Conservation (phyloP, 2,888 invertebrate genomes). For the Cheilosia grossa region DNA sequence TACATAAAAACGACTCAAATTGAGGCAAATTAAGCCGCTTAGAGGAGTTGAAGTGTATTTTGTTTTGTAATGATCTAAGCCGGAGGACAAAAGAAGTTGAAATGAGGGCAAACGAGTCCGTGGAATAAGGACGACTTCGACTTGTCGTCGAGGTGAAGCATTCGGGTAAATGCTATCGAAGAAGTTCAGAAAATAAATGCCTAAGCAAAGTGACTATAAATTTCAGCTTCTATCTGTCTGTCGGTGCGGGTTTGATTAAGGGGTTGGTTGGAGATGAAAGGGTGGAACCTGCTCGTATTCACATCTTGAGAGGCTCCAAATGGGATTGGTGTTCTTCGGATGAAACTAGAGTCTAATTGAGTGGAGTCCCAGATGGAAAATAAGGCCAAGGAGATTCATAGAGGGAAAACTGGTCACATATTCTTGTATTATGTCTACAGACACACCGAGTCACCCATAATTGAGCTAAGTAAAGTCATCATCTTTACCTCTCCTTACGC, state of each 20-base stretch:
- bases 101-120: conserved; percentile 46
- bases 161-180: conserved; percentile 19
- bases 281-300: too few species aligned
- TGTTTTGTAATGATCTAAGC: conserved; percentile 48
- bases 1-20: conserved; percentile 32
- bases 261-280: neutral
- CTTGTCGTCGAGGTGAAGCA: conserved; percentile 1
- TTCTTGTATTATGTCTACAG: too few species aligned
- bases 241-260: neutral
- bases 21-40: conserved; percentile 53
- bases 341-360: too few species aligned
- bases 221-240: neutral
- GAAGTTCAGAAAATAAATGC: neutral
- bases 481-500: too few species aligned
- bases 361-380: too few species aligned
- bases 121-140: conserved; percentile 1
- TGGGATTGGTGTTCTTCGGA: too few species aligned
- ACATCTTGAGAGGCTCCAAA: too few species aligned
- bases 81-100: conserved; percentile 44
- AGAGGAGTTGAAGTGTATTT: conserved; percentile 28
- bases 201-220: conserved; percentile 5
- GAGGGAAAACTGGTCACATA: too few species aligned
- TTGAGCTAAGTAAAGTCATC: too few species aligned
- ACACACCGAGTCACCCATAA: too few species aligned
- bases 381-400: too few species aligned